Evolutionary conservation across 1,140 invertebrate genomes (phyloP), one percentile per base, ranked within the genome.

Genomic region (Gryllus bimaculatus): DNA sequence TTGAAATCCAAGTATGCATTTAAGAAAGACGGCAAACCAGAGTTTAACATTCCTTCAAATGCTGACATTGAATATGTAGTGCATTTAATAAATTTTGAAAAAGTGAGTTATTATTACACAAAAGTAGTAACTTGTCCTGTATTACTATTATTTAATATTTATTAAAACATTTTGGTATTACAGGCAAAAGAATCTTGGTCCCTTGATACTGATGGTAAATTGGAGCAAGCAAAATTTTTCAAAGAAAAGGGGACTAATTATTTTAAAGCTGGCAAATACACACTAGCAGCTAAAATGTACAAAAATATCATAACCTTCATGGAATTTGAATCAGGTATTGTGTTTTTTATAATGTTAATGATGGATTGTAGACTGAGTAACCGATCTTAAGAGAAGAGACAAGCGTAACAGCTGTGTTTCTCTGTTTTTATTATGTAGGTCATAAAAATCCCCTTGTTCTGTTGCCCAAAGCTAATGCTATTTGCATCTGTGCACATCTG

Each of bases 161-260:
- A 49, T 78, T 80, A 78, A 81, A 20, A 75, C 54, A 1, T 66
- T 66, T 66, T 66, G 8, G 81, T 39, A 79, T 75, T 77, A 13
- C 79, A 93, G 90, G 86, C 87, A 0, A 90, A 92, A 82, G 93
- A 95, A 81, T 85, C 86, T n/a, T 98, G 95, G 95, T 90, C 92
- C 48, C 89, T 98, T 87, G 92, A 94, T 80, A 87, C 85, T 18
- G 84, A 88, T 8, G 93, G 98, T 84, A 95, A 94, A 84, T 82
- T 99, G 20, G 92, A 94, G 78, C 92, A 95, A 82, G 92, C 94
- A 0, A 92, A 93, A 84, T 87, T 93, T 8, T 92, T 90, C 74
- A 99, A 99, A 87, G 93, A 94, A 77, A 97, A 95, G 85, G 97
- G 96, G 77, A 98, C 95, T 0, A 89, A 91, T 73, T 98, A 95